A percentile compares a stretch with the other conserved stretches of the same genome.
Evolutionary conservation across 2,797 vertebrate species (phyloP).

Genomic region (Potorous gilbertii): DNA sequence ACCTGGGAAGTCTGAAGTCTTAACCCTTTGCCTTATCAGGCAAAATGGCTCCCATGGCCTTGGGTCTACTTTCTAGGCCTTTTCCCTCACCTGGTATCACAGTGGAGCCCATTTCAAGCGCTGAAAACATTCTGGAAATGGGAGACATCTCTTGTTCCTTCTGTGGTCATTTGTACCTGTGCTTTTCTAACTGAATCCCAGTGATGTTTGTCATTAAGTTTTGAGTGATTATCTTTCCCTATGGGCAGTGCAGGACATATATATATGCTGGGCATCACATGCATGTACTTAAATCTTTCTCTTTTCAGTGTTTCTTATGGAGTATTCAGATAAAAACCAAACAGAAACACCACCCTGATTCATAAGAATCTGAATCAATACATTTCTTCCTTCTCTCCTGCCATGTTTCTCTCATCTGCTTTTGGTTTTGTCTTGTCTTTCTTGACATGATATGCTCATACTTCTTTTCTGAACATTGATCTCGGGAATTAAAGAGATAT

Average conservation of each 20-base stretch:
- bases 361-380: background rate
- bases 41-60: background rate
- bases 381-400: background rate
- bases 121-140: background rate
- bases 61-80: background rate
- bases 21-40: background rate
- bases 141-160: background rate
- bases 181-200: background rate
- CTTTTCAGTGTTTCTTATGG: background rate
- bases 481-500: background rate
- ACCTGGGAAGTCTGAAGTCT: background rate
- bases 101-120: background rate
- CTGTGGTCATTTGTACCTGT: background rate
- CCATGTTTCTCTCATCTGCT: background rate
- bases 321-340: background rate
- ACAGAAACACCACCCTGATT: background rate
- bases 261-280: background rate
- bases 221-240: background rate
- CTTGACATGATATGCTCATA: background rate
- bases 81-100: background rate
- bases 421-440: background rate
- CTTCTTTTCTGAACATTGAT: background rate
- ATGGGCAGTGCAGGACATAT: background rate
- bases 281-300: background rate
- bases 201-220: background rate